Conservation (phyloP, 2,888 invertebrate genomes). For the Vesta saturnalis region DNA sequence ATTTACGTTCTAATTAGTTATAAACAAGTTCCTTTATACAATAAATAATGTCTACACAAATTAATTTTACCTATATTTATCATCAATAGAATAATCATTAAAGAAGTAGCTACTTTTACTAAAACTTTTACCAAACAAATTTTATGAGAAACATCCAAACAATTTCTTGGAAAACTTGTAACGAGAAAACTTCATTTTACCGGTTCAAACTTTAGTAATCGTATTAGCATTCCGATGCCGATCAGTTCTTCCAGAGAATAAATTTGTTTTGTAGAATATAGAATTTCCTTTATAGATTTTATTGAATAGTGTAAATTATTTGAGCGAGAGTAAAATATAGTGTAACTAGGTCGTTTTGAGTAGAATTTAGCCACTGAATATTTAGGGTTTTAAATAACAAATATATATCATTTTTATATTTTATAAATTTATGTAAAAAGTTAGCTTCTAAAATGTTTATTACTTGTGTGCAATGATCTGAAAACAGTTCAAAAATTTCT, state of each 20-base stretch:
- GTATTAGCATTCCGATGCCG: slow-evolving; percentile 48
- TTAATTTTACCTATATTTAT: slow-evolving; percentile 24
- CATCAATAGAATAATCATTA: slow-evolving; percentile 21
- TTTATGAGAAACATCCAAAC: slow-evolving; percentile 52
- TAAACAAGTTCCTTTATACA: slow-evolving; percentile 29
- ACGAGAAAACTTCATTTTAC: slow-evolving; percentile 55
- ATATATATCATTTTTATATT: too few relatives aligned
- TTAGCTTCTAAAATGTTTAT: too few relatives aligned
- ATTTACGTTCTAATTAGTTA: slow-evolving; percentile 28
- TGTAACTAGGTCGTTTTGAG: slow-evolving; percentile 6
- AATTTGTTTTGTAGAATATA: slow-evolving; percentile 41
- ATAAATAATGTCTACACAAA: slow-evolving; percentile 10
- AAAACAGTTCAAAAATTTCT: neutral
- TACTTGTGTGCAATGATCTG: neutral
- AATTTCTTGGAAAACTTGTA: slow-evolving; percentile 51
- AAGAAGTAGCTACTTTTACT: slow-evolving; percentile 14
- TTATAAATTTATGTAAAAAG: too few relatives aligned
- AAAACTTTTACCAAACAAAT: slow-evolving; percentile 46
- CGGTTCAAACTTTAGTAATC: slow-evolving; percentile 49
- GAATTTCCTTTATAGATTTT: slow-evolving; percentile 22
- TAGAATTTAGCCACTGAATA: too few relatives aligned
- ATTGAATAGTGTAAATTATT: slow-evolving; percentile 16
- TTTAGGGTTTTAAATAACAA: too few relatives aligned
- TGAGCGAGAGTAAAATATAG: slow-evolving; percentile 38
- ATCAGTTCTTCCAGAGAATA: slow-evolving; percentile 43